Conservation (phyloP, 2,113 vertebrate species). For the Harpagus bidentatus region DNA sequence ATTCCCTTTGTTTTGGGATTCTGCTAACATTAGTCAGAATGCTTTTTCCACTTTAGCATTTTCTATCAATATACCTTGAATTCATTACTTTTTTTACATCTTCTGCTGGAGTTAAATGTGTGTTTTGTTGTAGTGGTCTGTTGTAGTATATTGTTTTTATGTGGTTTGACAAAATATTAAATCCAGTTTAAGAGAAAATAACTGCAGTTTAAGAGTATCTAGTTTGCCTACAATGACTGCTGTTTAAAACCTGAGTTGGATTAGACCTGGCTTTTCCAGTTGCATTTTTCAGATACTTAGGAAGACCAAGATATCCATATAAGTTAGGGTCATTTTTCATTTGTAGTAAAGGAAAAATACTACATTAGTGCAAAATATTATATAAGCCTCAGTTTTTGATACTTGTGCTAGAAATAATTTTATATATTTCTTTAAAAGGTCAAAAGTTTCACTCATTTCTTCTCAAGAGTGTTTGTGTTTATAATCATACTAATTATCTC, state of each 20-base stretch:
- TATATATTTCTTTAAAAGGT: neutral
- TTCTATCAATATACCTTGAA: neutral
- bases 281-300: neutral
- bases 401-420: neutral
- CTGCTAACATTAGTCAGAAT: neutral
- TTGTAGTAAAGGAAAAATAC: neutral
- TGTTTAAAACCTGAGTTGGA: neutral
- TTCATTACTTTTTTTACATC: neutral
- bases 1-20: neutral
- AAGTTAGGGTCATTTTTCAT: neutral
- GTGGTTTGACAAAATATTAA: neutral
- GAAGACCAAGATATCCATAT: neutral
- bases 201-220: neutral
- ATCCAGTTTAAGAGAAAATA: neutral
- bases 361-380: neutral
- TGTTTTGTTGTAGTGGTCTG: neutral
- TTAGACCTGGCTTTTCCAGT: neutral
- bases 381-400: neutral
- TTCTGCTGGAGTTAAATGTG: neutral
- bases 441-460: neutral
- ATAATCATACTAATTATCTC: neutral
- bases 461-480: neutral
- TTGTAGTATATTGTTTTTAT: neutral
- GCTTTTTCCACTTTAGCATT: neutral
- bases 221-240: neutral